These are phyloP conservation scores for Hippocampus kuda DNA, from an alignment of 2,797 vertebrate genomes.

Conservation along the genomic window DNA sequence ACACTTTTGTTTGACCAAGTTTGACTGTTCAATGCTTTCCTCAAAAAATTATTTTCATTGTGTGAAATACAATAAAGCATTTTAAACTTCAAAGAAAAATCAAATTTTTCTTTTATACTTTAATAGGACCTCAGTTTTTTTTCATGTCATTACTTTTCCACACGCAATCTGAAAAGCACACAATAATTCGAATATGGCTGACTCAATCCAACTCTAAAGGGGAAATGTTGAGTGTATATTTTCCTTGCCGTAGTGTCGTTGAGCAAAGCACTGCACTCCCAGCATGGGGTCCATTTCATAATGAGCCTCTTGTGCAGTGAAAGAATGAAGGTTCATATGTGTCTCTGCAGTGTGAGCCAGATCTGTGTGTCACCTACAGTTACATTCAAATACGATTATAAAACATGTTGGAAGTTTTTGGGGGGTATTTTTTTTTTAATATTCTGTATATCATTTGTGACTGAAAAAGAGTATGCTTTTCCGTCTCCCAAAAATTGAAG, in stretches of 20 bases:
- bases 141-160: background rate
- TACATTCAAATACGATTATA: conserved; percentile 5
- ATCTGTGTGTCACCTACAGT: background rate
- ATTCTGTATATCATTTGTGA: background rate
- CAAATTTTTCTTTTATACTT: background rate
- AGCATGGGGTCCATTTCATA: conserved; percentile 3
- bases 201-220: background rate
- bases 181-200: background rate
- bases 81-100: background rate
- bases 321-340: too few species aligned
- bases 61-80: background rate
- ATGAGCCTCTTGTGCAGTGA: conserved; percentile 26
- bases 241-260: conserved; percentile 27
- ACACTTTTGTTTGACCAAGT: background rate
- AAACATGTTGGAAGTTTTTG: background rate
- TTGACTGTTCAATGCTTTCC: background rate
- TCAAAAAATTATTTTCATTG: background rate
- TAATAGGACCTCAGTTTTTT: background rate
- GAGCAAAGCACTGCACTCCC: conserved; percentile 27
- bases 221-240: background rate
- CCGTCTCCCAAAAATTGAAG: background rate
- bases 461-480: background rate
- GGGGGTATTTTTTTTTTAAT: too few species aligned
- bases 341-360: background rate
- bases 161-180: background rate